Percentiles rank a stretch among this genome's conserved stretches.
Conservation (phyloP, 2,113 vertebrate genomes). For the Potamarius usumacintae region DNA sequence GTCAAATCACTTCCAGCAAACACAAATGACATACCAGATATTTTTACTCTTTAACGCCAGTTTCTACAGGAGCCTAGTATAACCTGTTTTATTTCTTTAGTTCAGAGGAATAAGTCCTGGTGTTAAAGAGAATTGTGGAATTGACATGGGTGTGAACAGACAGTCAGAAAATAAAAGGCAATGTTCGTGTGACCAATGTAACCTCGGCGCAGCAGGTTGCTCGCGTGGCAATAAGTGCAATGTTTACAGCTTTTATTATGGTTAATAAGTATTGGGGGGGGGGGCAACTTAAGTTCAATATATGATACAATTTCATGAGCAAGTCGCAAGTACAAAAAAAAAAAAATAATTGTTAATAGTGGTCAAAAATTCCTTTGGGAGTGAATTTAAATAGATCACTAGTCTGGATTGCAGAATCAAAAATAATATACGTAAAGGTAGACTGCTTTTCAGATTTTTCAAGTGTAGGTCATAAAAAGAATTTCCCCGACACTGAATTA, state of each 20-base stretch:
- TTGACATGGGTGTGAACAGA: not conserved
- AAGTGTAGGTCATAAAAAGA: too few species aligned
- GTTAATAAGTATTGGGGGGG: too few species aligned
- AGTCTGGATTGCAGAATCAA: not conserved
- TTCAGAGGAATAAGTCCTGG: not conserved
- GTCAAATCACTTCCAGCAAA: not conserved
- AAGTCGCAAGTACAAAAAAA: too few species aligned
- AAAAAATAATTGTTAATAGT: not conserved
- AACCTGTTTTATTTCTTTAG: not conserved
- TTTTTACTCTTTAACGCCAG: not conserved
- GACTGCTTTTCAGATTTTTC: too few species aligned
- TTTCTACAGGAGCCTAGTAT: not conserved
- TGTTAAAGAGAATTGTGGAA: not conserved
- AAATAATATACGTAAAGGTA: not conserved
- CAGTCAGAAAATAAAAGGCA: not conserved
- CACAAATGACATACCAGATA: not conserved
- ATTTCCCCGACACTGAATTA: too few species aligned
- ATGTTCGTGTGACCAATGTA: not conserved
- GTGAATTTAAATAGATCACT: not conserved
- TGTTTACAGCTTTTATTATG: not conserved
- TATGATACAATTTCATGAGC: not conserved
- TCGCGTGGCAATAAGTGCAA: not conserved
- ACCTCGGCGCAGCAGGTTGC: not conserved
- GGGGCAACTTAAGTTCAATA: not conserved
- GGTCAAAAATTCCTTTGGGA: not conserved